phyloP scores from a whole-genome alignment of 1,140 invertebrate genomes.

The Philaenus spumarius region DNA sequence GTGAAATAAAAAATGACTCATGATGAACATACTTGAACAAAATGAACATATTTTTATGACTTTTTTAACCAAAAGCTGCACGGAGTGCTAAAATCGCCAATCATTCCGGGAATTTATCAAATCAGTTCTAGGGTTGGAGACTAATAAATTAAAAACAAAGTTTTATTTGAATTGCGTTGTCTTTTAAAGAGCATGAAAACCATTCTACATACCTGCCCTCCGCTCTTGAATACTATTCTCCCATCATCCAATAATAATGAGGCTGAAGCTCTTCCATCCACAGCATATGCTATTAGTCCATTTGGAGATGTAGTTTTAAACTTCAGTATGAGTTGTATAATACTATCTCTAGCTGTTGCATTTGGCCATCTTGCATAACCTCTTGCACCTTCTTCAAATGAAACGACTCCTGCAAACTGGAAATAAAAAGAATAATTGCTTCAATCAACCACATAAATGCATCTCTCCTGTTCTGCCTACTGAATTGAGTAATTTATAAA shows the following conservation, averaged over 20 bases:
- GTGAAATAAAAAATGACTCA: no score
- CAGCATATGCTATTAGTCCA: constrained; percentile 71
- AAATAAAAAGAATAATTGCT: constrained; percentile 19
- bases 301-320: constrained; percentile 75
- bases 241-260: constrained; percentile 63
- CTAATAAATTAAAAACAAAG: no score
- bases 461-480: not conserved
- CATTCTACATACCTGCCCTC: constrained; percentile 43
- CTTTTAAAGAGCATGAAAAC: no score
- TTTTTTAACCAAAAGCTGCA: no score
- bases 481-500: no score
- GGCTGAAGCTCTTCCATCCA: constrained; percentile 53
- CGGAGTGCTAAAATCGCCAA: no score
- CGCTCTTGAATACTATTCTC: constrained; percentile 59
- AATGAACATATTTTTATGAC: no score
- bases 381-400: constrained; percentile 46
- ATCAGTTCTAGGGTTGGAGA: no score
- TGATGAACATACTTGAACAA: no score
- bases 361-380: constrained; percentile 59
- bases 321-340: constrained; percentile 74
- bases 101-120: no score
- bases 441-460: constrained; percentile 28
- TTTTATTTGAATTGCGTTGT: no score
- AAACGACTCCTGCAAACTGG: constrained; percentile 51
- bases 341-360: constrained; percentile 45